These are phyloP conservation scores for Falco berigora DNA, from an alignment of 2,797 vertebrate species.

Conservation along the genomic window DNA sequence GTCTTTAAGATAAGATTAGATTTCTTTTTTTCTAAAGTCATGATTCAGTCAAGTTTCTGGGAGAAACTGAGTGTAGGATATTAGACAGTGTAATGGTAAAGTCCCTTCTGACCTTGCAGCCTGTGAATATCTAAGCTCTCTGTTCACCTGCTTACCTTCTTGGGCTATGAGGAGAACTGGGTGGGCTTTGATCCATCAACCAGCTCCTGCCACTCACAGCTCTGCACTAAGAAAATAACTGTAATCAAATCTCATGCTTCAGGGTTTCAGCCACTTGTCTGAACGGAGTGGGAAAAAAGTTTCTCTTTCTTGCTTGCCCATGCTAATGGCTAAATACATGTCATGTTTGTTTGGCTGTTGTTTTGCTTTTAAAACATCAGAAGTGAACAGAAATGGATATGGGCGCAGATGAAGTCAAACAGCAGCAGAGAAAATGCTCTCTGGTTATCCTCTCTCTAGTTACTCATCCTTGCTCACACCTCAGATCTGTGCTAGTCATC, in stretches of 20 bases:
- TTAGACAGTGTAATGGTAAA: not conserved
- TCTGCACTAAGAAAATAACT: conserved; percentile 17
- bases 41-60: conserved; percentile 41
- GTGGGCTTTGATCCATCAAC: not conserved
- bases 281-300: not conserved
- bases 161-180: not conserved
- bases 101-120: conserved; percentile 11
- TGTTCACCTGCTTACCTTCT: not conserved
- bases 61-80: not conserved
- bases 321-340: not conserved
- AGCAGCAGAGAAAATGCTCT: not conserved
- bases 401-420: not conserved
- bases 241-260: conserved; percentile 5
- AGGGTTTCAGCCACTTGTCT: not conserved
- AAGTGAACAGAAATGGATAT: not conserved
- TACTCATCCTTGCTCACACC: not conserved
- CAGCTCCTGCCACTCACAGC: not conserved
- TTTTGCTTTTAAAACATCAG: not conserved
- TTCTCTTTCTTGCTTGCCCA: not conserved
- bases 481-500: not conserved
- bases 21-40: not conserved
- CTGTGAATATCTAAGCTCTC: not conserved
- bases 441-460: not conserved
- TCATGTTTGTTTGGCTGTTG: not conserved
- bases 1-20: conserved; percentile 58